These are phyloP conservation scores for Mesodorylaimus sp. DNA, from an alignment of 2,888 invertebrate genomes.

Conservation along the genomic window DNA sequence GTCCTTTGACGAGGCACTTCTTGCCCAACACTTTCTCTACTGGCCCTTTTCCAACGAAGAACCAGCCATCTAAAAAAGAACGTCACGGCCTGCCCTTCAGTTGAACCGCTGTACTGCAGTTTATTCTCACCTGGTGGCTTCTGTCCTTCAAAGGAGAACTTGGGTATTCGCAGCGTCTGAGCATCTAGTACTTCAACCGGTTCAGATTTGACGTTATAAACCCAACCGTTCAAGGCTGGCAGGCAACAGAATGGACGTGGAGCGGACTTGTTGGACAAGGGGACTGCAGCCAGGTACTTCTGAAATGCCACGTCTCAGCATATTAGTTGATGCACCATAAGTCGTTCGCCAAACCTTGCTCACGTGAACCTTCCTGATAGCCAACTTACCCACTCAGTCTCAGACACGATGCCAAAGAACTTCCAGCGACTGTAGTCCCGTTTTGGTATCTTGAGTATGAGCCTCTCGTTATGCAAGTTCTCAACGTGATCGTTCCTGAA, in stretches of 20 bases:
- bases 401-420: background rate
- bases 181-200: constrained; percentile 20
- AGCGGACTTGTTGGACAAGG: constrained; percentile 12
- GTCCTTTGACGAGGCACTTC: background rate
- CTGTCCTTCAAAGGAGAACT: constrained; percentile 21
- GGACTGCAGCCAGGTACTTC: constrained; percentile 14
- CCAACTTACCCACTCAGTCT: background rate
- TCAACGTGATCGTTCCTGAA: no score
- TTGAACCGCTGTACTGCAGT: no score
- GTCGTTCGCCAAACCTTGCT: no score
- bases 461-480: no score
- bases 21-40: background rate
- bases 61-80: background rate
- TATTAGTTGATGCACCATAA: no score
- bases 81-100: no score
- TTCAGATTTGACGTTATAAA: constrained; percentile 8
- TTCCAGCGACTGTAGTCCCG: no score
- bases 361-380: no score
- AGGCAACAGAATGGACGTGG: constrained; percentile 21
- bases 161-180: constrained; percentile 17
- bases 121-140: constrained; percentile 19
- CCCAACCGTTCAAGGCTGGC: constrained; percentile 1
- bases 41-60: constrained; percentile 1
- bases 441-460: no score
- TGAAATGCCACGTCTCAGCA: no score